A percentile compares a stretch with the other conserved stretches of the same genome.
Evolutionary conservation across 2,113 vertebrate genomes (phyloP).

Genomic region (Hippocampus comes): DNA sequence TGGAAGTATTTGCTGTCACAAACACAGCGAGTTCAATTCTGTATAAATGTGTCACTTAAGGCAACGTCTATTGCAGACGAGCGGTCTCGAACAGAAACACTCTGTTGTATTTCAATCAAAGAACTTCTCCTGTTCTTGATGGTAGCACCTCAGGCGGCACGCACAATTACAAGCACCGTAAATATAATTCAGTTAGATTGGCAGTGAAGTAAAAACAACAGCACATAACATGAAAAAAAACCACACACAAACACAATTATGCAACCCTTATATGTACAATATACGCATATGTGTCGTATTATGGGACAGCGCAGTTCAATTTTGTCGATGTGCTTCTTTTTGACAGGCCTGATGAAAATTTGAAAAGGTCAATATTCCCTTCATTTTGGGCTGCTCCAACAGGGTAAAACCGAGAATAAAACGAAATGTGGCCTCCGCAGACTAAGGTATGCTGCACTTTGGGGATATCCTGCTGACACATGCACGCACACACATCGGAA

Average conservation of each 20-base stretch:
- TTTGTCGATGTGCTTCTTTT: neutral
- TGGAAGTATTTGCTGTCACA: conserved; percentile 4
- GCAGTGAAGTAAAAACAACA: neutral
- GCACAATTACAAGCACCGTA: neutral
- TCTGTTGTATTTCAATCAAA: conserved; percentile 1
- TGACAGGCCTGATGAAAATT: neutral
- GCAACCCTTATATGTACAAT: neutral
- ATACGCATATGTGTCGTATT: neutral
- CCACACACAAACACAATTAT: too few species aligned
- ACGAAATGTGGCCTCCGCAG: neutral
- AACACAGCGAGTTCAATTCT: conserved; percentile 1
- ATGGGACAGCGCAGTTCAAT: neutral
- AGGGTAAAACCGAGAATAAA: conserved; percentile 12
- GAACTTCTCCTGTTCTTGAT: neutral
- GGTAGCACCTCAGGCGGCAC: neutral
- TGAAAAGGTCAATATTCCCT: conserved; percentile 6
- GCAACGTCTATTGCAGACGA: neutral
- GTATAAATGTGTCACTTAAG: conserved; percentile 1
- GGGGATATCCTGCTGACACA: conserved; percentile 22
- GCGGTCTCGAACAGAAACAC: conserved; percentile 1
- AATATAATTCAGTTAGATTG: neutral
- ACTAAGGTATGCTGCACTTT: conserved; percentile 19
- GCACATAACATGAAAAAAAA: neutral
- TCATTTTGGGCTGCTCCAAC: neutral
- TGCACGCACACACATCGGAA: conserved; percentile 9